Percentiles rank a stretch among this genome's conserved stretches.
Evolutionary conservation across 2,113 vertebrate genomes (phyloP).

Genomic region (Sebastes schlegelii): DNA sequence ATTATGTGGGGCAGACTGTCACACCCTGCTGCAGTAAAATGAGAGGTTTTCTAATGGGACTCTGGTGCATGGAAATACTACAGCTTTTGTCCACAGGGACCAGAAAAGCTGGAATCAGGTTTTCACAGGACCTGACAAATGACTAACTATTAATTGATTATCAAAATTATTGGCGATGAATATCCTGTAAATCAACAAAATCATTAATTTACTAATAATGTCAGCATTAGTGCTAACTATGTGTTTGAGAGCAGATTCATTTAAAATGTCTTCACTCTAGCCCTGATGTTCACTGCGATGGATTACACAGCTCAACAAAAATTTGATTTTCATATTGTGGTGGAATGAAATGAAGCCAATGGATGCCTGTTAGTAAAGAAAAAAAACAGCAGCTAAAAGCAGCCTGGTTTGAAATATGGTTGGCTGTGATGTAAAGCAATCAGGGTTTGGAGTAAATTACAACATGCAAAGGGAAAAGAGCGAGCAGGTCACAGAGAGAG

Average conservation of each 20-base stretch:
- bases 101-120: background rate
- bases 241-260: background rate
- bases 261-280: background rate
- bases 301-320: background rate
- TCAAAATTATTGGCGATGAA: background rate
- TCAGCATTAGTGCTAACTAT: background rate
- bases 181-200: too few species aligned
- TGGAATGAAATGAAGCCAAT: background rate
- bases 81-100: too few species aligned
- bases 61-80: too few species aligned
- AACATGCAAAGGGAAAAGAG: slow-evolving; percentile 1
- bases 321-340: background rate
- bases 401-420: background rate
- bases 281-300: background rate
- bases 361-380: background rate
- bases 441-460: background rate
- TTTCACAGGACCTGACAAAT: background rate
- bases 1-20: too few species aligned
- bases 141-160: background rate
- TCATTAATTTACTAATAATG: background rate
- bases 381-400: slow-evolving; percentile 7
- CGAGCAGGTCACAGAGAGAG: background rate
- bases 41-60: too few species aligned
- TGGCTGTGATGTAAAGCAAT: background rate
- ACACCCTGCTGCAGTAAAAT: too few species aligned